phyloP scores from a whole-genome alignment of 1,140 invertebrate species.

The Campoletis sonorensis region DNA sequence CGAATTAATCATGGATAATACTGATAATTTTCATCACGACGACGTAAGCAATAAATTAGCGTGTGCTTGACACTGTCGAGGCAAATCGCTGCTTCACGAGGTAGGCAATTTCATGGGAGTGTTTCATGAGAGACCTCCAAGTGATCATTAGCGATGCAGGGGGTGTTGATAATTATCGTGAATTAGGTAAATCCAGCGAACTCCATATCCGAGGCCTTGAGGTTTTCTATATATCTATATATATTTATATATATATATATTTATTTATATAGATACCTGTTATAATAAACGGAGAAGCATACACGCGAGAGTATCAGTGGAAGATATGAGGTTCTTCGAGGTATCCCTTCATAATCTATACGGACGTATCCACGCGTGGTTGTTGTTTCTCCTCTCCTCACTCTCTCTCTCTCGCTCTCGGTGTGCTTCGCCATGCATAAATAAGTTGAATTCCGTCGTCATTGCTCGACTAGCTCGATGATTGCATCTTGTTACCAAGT shows the following conservation, averaged over 20 bases:
- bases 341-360: background rate
- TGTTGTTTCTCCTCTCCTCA: background rate
- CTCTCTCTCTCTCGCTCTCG: no score
- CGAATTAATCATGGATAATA: no score
- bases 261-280: background rate
- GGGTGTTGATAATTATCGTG: constrained; percentile 2
- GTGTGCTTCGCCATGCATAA: background rate
- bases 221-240: background rate
- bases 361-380: background rate
- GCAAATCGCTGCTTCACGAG: no score
- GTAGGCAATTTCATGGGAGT: constrained; percentile 4
- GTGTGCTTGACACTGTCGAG: no score
- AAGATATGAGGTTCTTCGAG: background rate
- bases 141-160: constrained; percentile 24
- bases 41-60: no score
- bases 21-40: background rate
- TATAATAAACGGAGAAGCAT: background rate
- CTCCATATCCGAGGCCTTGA: background rate
- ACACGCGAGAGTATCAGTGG: background rate
- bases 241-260: background rate
- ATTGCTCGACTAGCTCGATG: background rate
- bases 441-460: background rate
- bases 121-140: constrained; percentile 2
- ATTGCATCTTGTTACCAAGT: constrained; percentile 11
- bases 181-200: background rate